phyloP scores from a whole-genome alignment of 2,888 invertebrate genomes.

The Dryobotodes eremita region DNA sequence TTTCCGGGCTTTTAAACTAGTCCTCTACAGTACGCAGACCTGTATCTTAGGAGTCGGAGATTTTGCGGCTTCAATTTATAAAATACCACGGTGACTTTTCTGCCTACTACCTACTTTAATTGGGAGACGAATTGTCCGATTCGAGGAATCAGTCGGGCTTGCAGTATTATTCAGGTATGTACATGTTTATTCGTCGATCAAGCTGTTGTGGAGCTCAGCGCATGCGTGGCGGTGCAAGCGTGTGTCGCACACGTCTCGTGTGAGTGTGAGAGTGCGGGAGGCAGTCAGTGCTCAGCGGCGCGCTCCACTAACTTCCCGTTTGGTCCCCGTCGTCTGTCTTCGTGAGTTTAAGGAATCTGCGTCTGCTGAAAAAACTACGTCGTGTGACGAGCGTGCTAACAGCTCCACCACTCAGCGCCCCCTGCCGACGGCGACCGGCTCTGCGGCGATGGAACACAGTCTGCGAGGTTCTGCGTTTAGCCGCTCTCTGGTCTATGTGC shows the following conservation, averaged over 20 bases:
- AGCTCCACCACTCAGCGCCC: neutral
- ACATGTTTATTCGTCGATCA: neutral
- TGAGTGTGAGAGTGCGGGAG: neutral
- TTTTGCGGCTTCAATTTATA: too few species aligned
- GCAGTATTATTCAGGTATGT: conserved; percentile 16
- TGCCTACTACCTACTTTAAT: conserved; percentile 3
- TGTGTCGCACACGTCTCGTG: neutral
- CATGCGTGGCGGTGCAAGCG: neutral
- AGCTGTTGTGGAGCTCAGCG: neutral
- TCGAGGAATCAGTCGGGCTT: conserved; percentile 21
- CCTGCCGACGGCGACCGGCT: conserved; percentile 4
- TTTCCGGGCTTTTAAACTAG: too few species aligned
- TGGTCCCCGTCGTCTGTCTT: conserved; percentile 6
- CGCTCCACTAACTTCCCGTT: conserved; percentile 27
- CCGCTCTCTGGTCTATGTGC: neutral
- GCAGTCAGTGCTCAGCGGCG: conserved; percentile 1
- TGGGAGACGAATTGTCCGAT: conserved; percentile 20
- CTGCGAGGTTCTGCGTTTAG: neutral
- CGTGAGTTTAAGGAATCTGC: conserved; percentile 32
- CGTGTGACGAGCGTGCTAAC: neutral
- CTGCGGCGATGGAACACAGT: neutral
- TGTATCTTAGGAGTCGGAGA: too few species aligned
- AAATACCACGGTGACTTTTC: too few species aligned
- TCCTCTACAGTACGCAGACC: too few species aligned
- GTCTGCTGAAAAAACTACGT: conserved; percentile 29